Conservation (phyloP, 1,140 invertebrate genomes). For the Drosophila rhopaloa region DNA sequence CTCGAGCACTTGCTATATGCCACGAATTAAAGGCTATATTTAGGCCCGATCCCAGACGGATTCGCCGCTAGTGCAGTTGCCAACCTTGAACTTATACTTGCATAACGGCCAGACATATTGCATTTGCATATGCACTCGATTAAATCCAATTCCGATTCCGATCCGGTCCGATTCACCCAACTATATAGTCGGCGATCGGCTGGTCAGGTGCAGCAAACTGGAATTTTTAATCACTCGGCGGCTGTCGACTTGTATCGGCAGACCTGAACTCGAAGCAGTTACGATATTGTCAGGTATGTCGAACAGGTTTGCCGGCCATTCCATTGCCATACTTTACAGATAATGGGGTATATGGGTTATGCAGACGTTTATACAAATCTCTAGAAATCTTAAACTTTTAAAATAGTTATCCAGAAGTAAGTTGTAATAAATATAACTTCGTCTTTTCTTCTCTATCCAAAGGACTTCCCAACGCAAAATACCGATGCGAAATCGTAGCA, state of each 20-base stretch:
- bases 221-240: conserved; percentile 59
- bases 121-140: conserved; percentile 57
- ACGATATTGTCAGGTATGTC: conserved; percentile 8
- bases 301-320: conserved; percentile 16
- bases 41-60: conserved; percentile 39
- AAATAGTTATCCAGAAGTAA: no score
- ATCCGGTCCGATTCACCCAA: conserved; percentile 9
- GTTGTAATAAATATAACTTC: no score
- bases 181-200: conserved; percentile 17
- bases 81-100: conserved; percentile 67
- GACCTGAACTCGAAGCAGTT: conserved; percentile 39
- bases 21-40: conserved; percentile 13
- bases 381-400: no score
- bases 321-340: background rate
- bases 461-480: no score
- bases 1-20: conserved; percentile 17
- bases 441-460: no score
- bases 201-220: conserved; percentile 71
- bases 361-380: background rate
- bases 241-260: conserved; percentile 67
- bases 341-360: conserved; percentile 1
- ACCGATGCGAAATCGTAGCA: background rate
- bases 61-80: conserved; percentile 15
- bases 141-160: conserved; percentile 19
- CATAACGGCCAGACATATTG: conserved; percentile 18